Evolutionary conservation across 2,888 invertebrate genomes (phyloP), one percentile per base, ranked within the genome.

Genomic region (Leptopilina syphax): DNA sequence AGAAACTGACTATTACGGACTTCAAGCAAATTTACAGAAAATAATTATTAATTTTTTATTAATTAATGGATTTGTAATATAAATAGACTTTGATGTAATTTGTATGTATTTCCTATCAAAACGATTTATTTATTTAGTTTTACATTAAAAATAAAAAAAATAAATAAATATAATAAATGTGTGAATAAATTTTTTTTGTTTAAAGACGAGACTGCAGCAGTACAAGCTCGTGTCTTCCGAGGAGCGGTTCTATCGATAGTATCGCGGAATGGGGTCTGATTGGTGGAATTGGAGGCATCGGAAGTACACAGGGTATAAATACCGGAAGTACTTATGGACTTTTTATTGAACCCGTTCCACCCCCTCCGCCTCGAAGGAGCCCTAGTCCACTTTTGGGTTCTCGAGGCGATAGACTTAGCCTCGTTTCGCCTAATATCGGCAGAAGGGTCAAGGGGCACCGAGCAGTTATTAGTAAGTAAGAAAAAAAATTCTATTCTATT

Each of bases 161-260:
- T 18, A 2, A 10, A 18, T 18, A 9, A 9, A 27, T 65, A 65
- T 34, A 50, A 50, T 50, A 50, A 50, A 50, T 12, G 1, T 50
- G 4, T 12, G 24, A 24, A 50, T 27, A 0, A 34, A 9, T 34
- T 27, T 34, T 27, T n/a, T 57, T 34, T 73, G 8, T n/a, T n/a
- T 34, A 18, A 81, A 90, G 90, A 81, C 89, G 90, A 79, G 89
- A 90, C 24, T 88, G 87, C 86, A 89, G 87, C 78, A 83, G 88
- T 24, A 87, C 89, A 47, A 85, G 89, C 78, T 90, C 90, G 50
- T 90, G 90, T 77, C 85, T 91, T 41, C 96, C 96, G 6, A 94
- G 96, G 4, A 96, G 96, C 81, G 95, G 96, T 83, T 96, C 96
- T 92, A 96, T 96, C 89, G 96, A 96, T 92, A 92, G 92, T 84